These are phyloP conservation scores for Ormyrus nitidulus DNA, from an alignment of 2,888 invertebrate species.

Conservation along the genomic window DNA sequence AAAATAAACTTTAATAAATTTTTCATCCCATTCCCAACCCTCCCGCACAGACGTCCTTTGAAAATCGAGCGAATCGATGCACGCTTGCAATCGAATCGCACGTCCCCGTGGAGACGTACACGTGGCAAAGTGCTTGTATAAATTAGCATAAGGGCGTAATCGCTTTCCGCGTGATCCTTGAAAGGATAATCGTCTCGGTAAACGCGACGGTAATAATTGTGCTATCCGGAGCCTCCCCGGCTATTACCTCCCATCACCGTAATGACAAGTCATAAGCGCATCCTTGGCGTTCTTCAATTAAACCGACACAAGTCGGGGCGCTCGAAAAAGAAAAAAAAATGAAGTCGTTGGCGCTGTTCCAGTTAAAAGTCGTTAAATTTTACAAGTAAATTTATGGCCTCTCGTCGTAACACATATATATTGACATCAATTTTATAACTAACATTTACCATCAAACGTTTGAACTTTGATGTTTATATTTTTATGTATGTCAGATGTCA, in stretches of 20 bases:
- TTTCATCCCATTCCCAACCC: no score
- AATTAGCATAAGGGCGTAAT: conserved; percentile 43
- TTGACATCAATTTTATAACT: neutral
- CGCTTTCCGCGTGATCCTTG: neutral
- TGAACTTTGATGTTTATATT: conserved; percentile 4
- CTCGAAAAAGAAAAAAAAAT: neutral
- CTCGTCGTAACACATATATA: neutral
- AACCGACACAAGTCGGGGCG: conserved; percentile 24
- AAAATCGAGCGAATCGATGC: conserved; percentile 22
- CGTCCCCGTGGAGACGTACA: neutral
- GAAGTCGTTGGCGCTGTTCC: neutral
- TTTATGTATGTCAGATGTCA: neutral
- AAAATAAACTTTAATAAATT: no score
- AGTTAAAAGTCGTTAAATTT: no score
- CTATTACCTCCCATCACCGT: neutral
- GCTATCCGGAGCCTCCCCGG: neutral
- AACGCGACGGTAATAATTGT: conserved; percentile 29
- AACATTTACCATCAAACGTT: conserved; percentile 32
- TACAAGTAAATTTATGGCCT: no score
- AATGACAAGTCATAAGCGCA: conserved; percentile 18
- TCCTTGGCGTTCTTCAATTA: conserved; percentile 23
- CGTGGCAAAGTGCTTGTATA: conserved; percentile 18
- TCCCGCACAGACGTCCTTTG: neutral
- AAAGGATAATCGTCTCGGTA: conserved; percentile 15
- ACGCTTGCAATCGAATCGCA: neutral